Evolutionary conservation across 2,888 invertebrate species (phyloP).

Genomic region (Panzeria rudis): DNA sequence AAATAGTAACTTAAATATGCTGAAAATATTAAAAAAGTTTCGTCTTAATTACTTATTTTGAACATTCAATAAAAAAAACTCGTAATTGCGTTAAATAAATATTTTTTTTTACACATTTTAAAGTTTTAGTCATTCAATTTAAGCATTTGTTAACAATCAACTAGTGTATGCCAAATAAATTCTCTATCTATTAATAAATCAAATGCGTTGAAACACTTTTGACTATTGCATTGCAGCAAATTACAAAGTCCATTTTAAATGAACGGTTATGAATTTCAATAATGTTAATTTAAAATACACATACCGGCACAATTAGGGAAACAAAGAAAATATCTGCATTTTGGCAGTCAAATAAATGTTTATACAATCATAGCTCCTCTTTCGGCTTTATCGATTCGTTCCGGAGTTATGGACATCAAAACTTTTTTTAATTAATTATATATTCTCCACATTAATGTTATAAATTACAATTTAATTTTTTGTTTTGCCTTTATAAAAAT

Average conservation of each 20-base stretch:
- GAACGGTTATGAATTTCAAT: conserved; percentile 7
- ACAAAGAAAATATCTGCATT: not conserved
- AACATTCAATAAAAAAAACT: not conserved
- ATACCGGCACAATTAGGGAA: not conserved
- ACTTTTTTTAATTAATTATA: too few relatives aligned
- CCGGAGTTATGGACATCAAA: too few relatives aligned
- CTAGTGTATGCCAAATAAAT: conserved; percentile 21
- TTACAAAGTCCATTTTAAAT: conserved; percentile 17
- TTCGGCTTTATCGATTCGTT: too few relatives aligned
- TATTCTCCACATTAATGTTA: too few relatives aligned
- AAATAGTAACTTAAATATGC: not conserved
- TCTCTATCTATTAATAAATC: conserved; percentile 20
- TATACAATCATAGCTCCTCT: too few relatives aligned
- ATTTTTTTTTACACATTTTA: not conserved
- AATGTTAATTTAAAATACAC: not conserved
- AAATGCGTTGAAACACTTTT: conserved; percentile 13
- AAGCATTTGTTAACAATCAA: conserved; percentile 8
- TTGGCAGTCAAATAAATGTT: too few relatives aligned
- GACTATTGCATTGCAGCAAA: conserved; percentile 4
- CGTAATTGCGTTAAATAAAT: not conserved
- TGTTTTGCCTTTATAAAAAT: too few relatives aligned
- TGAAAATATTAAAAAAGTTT: not conserved
- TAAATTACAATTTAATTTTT: too few relatives aligned
- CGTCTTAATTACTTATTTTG: not conserved
- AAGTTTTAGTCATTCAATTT: conserved; percentile 5